Percentiles rank a stretch among this genome's conserved stretches.
These are phyloP conservation scores for Atherix ibis DNA, from an alignment of 2,888 invertebrate genomes.

Conservation along the genomic window DNA sequence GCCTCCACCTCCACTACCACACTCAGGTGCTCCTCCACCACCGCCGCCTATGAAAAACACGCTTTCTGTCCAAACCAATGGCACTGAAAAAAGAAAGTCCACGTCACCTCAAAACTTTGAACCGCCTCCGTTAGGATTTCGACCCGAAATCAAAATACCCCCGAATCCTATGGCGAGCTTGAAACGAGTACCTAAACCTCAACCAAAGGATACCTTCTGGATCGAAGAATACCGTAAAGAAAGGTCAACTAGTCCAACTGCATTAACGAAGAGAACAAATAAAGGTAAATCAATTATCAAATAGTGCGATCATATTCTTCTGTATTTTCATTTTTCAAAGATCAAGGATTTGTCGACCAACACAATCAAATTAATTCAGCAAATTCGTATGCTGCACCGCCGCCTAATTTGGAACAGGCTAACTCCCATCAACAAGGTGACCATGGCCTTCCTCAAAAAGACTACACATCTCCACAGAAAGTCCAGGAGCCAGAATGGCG, in stretches of 20 bases:
- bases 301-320: no score
- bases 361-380: no score
- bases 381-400: no score
- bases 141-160: constrained; percentile 60
- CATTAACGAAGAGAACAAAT: no score
- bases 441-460: no score
- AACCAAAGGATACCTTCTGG: constrained; percentile 45
- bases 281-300: no score
- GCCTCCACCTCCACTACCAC: constrained; percentile 28
- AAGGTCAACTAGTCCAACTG: constrained; percentile 31
- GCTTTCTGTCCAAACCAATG: constrained; percentile 38
- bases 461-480: no score
- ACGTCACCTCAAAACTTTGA: constrained; percentile 37
- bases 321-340: no score
- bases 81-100: constrained; percentile 32
- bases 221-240: constrained; percentile 39
- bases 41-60: constrained; percentile 22
- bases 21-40: constrained; percentile 14
- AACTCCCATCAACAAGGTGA: no score
- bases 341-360: no score
- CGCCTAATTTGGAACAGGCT: no score
- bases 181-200: constrained; percentile 52
- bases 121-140: constrained; percentile 38
- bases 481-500: no score
- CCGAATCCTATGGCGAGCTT: constrained; percentile 54